These are phyloP conservation scores for Anisognathus igniventris DNA, from an alignment of 2,797 vertebrate species.

Conservation along the genomic window DNA sequence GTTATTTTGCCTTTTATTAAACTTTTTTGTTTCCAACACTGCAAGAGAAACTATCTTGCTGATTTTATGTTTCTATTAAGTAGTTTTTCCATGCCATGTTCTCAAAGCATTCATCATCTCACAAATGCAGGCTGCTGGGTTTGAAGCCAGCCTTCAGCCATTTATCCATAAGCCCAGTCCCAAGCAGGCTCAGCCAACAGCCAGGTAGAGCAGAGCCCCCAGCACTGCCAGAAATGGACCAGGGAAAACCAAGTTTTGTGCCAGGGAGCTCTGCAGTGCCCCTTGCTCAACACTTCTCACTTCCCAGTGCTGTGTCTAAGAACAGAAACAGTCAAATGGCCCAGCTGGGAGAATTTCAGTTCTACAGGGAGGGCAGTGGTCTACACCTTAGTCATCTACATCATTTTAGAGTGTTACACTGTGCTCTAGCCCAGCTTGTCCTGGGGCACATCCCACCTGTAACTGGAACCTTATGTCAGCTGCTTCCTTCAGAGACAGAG, in stretches of 20 bases:
- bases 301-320: background rate
- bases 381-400: background rate
- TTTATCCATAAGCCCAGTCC: background rate
- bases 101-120: background rate
- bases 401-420: background rate
- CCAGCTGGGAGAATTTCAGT: background rate
- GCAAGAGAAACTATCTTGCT: too few relatives aligned
- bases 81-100: background rate
- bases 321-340: background rate
- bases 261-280: background rate
- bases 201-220: background rate
- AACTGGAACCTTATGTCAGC: background rate
- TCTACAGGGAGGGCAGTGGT: background rate
- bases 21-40: too few relatives aligned
- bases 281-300: fast-evolving
- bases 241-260: background rate
- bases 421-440: background rate
- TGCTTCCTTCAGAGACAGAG: background rate
- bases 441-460: too few relatives aligned
- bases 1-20: too few relatives aligned
- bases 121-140: background rate
- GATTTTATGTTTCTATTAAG: background rate
- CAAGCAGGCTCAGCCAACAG: background rate
- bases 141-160: background rate
- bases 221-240: background rate